Evolutionary conservation across 2,797 vertebrate species (phyloP).

Genomic region (Morus bassanus): DNA sequence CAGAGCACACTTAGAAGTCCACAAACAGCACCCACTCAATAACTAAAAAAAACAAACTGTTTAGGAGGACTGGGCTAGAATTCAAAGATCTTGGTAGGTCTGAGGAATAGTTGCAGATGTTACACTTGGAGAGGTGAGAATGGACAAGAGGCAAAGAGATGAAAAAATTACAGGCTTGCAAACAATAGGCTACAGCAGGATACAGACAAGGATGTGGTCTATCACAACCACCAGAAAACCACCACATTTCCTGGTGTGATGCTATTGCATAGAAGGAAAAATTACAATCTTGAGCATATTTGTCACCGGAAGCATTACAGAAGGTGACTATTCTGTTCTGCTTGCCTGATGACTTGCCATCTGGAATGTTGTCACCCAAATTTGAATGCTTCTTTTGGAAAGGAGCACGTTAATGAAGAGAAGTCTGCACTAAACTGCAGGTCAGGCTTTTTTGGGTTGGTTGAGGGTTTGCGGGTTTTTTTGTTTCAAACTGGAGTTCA

Average conservation of each 20-base stretch:
- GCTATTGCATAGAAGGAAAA: background rate
- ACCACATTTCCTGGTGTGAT: conserved; percentile 23
- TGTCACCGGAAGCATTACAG: conserved; percentile 27
- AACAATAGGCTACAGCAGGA: conserved; percentile 9
- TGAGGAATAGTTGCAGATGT: background rate
- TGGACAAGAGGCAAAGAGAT: background rate
- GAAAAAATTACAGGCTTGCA: conserved; percentile 36
- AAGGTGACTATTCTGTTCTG: conserved; percentile 11
- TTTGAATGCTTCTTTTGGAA: background rate
- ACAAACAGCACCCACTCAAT: background rate
- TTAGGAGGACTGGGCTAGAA: background rate
- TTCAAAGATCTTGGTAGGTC: background rate
- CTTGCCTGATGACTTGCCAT: background rate
- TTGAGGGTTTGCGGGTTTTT: rapidly evolving
- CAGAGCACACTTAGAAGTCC: background rate
- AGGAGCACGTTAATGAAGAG: background rate
- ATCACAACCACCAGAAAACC: conserved; percentile 13
- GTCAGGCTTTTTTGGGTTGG: background rate
- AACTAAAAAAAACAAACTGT: background rate
- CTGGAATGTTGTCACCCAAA: background rate
- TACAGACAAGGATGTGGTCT: conserved; percentile 39
- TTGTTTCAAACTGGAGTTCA: background rate
- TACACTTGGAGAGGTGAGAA: background rate
- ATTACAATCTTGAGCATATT: conserved; percentile 28
- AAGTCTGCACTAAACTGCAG: background rate